Evolutionary conservation across 1,140 invertebrate genomes (phyloP).

Genomic region (Neodiprion lecontei): DNA sequence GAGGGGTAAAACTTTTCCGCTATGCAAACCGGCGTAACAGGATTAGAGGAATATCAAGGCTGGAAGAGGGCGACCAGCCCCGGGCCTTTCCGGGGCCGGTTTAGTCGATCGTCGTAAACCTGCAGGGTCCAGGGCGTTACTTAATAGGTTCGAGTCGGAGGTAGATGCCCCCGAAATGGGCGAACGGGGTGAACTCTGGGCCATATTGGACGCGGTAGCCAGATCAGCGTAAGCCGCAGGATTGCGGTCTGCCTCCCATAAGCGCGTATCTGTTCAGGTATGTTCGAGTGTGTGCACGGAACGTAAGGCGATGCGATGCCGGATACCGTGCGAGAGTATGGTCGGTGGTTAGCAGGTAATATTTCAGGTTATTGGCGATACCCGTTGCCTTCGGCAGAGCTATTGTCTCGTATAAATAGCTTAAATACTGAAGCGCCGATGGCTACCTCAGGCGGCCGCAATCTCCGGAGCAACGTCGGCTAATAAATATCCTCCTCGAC

Average conservation of each 20-base stretch:
- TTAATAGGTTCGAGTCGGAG: slow-evolving; percentile 1
- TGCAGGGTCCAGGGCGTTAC: background rate
- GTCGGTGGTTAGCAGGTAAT: background rate
- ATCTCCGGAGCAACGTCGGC: background rate
- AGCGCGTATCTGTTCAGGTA: background rate
- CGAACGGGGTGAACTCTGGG: background rate
- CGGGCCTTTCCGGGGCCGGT: background rate
- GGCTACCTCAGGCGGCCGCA: slow-evolving; percentile 1
- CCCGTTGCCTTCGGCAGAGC: background rate
- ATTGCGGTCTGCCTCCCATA: background rate
- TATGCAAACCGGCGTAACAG: background rate
- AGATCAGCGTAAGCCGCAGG: slow-evolving; percentile 1
- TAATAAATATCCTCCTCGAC: background rate
- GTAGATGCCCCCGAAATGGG: background rate
- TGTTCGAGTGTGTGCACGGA: background rate
- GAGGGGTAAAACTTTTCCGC: background rate
- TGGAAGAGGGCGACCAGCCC: background rate
- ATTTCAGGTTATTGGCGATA: slow-evolving; percentile 3
- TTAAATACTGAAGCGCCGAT: slow-evolving; percentile 5
- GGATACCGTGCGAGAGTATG: background rate
- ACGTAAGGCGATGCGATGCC: background rate
- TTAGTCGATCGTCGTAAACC: background rate
- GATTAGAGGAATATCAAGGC: background rate
- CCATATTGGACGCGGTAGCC: background rate
- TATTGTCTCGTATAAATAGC: slow-evolving; percentile 2